These are phyloP conservation scores for Diogma glabrata DNA, from an alignment of 2,888 invertebrate genomes.

Conservation along the genomic window DNA sequence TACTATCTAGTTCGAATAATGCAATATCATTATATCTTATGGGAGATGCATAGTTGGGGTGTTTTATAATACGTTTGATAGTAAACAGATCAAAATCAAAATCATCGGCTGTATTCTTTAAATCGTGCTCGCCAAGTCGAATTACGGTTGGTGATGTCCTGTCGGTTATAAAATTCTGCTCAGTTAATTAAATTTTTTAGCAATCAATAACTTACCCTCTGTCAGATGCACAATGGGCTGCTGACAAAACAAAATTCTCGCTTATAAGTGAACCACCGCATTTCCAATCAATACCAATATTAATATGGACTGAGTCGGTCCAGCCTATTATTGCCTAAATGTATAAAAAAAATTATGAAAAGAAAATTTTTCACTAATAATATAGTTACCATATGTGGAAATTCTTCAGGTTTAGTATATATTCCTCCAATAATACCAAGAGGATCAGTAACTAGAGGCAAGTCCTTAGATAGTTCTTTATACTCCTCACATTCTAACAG, in stretches of 20 bases:
- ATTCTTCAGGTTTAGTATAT: too few species aligned
- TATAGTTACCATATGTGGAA: slow-evolving; percentile 6
- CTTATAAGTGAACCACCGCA: slow-evolving; percentile 5
- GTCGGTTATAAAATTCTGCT: too few species aligned
- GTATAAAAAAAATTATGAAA: too few species aligned
- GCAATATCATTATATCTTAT: background rate
- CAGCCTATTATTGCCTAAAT: background rate
- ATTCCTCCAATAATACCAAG: too few species aligned
- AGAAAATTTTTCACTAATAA: too few species aligned
- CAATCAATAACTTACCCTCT: too few species aligned
- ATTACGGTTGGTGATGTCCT: background rate
- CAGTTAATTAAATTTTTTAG: too few species aligned
- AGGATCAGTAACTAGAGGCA: too few species aligned
- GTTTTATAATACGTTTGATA: background rate
- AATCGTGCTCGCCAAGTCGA: slow-evolving; percentile 2
- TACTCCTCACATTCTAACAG: too few species aligned
- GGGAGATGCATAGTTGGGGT: background rate
- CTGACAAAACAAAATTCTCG: background rate
- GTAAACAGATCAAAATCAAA: background rate
- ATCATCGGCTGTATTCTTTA: background rate
- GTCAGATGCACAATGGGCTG: background rate
- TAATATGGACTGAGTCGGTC: background rate
- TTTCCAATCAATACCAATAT: background rate
- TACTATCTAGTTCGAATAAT: background rate
- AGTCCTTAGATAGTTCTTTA: too few species aligned